These are phyloP conservation scores for Sebastiscus tertius DNA, from an alignment of 2,797 vertebrate species.

Conservation along the genomic window DNA sequence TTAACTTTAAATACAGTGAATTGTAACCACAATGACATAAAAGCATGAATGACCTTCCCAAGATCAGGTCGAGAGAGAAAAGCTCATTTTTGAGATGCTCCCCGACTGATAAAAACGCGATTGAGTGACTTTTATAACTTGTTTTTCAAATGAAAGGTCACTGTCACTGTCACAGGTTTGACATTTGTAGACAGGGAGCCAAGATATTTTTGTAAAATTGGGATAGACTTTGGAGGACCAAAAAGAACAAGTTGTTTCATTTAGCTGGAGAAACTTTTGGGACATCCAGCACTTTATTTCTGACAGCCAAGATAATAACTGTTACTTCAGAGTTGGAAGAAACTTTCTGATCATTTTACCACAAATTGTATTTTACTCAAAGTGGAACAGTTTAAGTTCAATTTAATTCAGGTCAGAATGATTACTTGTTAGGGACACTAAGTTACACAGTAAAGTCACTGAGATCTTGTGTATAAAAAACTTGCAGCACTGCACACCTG, in stretches of 20 bases:
- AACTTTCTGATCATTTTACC: background rate
- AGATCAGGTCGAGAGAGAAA: background rate
- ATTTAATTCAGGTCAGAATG: background rate
- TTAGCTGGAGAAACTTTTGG: background rate
- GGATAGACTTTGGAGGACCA: background rate
- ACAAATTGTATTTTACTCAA: background rate
- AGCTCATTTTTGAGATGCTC: background rate
- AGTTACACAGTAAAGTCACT: background rate
- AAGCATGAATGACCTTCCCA: background rate
- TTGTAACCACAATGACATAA: background rate
- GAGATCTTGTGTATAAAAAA: background rate
- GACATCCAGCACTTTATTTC: background rate
- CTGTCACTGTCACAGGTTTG: background rate
- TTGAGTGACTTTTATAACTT: background rate
- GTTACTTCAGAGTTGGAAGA: background rate
- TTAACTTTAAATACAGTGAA: background rate
- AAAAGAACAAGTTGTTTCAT: background rate
- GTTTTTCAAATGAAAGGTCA: background rate
- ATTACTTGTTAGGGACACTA: background rate
- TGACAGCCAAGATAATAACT: background rate
- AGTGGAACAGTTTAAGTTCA: background rate
- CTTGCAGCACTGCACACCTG: slow-evolving; percentile 6
- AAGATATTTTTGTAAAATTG: background rate
- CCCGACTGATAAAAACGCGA: background rate
- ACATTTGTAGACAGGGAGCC: background rate